Conservation (phyloP, 1,140 invertebrate species). For the Aporrectodea caliginosa region DNA sequence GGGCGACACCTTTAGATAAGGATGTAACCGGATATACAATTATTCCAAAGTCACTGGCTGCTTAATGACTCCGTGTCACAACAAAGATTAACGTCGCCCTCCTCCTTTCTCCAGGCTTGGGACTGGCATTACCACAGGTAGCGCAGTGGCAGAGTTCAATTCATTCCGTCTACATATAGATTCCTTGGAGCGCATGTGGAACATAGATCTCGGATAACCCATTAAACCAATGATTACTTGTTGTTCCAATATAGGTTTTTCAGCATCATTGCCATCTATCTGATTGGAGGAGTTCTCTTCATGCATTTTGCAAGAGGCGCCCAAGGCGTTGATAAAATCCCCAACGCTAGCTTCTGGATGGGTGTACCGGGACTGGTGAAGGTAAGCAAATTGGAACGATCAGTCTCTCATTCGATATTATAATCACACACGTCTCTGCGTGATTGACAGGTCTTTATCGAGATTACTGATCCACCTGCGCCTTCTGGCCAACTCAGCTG, state of each 20-base stretch:
- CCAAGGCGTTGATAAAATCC: background rate
- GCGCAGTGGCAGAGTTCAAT: background rate
- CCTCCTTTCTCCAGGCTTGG: background rate
- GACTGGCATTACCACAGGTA: background rate
- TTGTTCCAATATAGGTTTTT: background rate
- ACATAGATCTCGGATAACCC: background rate
- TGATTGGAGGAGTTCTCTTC: background rate
- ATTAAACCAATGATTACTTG: background rate
- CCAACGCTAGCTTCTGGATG: background rate
- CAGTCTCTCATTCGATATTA: too few relatives aligned
- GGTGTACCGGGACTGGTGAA: background rate
- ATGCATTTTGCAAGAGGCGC: background rate
- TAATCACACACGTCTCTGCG: too few relatives aligned
- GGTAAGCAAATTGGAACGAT: background rate
- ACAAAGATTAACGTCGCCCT: too few relatives aligned
- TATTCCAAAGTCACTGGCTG: too few relatives aligned
- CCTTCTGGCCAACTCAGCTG: background rate
- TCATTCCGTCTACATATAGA: too few relatives aligned
- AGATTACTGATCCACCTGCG: background rate
- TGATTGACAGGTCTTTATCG: background rate
- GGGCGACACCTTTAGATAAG: too few relatives aligned
- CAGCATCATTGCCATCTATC: background rate
- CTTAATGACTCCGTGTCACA: too few relatives aligned
- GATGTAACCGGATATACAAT: too few relatives aligned
- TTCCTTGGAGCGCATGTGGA: too few relatives aligned